A percentile compares a stretch with the other conserved stretches of the same genome.
phyloP scores from a whole-genome alignment of 2,113 vertebrate species.

The Chascanopsetta lugubris region DNA sequence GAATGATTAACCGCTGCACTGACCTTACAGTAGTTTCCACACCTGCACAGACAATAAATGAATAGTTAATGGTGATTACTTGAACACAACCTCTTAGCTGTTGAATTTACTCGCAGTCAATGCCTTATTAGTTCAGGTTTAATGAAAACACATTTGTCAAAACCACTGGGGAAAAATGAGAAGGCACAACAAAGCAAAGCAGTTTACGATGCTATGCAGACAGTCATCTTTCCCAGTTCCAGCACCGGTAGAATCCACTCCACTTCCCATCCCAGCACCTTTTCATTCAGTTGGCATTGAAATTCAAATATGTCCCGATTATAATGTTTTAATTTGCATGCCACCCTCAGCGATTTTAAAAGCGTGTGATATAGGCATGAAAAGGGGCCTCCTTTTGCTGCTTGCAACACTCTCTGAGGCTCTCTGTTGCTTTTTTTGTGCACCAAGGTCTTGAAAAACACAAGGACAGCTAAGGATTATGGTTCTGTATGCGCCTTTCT shows the following conservation, averaged over 20 bases:
- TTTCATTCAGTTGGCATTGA: constrained; percentile 56
- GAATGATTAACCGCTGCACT: constrained; percentile 41
- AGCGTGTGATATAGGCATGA: constrained; percentile 50
- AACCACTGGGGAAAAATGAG: background rate
- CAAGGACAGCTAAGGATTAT: constrained; percentile 73
- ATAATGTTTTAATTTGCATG: constrained; percentile 62
- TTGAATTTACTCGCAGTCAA: background rate
- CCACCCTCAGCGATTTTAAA: constrained; percentile 66
- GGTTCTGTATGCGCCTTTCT: constrained; percentile 64
- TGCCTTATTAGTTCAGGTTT: background rate
- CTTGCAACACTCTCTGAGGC: constrained; percentile 48
- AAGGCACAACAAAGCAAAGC: background rate
- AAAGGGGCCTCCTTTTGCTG: constrained; percentile 41
- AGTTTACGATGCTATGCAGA: constrained; percentile 4
- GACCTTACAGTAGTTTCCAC: constrained; percentile 24
- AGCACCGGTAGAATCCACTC: background rate
- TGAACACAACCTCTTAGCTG: constrained; percentile 16
- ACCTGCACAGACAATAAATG: constrained; percentile 46
- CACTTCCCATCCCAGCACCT: constrained; percentile 30
- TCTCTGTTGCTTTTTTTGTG: constrained; percentile 55
- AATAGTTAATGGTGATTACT: constrained; percentile 34
- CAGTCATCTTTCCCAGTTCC: constrained; percentile 23
- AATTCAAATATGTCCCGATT: constrained; percentile 71
- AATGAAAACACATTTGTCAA: constrained; percentile 8
- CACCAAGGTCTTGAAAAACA: constrained; percentile 66